Evolutionary conservation across 2,113 vertebrate genomes (phyloP).

Genomic region (Suncus etruscus): DNA sequence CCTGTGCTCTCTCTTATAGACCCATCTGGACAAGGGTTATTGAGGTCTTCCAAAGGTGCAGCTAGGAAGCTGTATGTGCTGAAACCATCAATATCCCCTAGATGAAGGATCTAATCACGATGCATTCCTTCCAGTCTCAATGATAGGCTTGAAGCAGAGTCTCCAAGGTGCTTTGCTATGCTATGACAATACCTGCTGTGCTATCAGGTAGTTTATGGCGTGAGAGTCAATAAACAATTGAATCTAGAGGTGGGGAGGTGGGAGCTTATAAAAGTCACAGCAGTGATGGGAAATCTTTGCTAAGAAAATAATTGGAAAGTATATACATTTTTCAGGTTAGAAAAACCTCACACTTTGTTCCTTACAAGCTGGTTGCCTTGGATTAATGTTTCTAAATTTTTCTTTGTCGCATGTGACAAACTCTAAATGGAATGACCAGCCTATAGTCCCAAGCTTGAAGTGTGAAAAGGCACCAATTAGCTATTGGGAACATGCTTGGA

Average conservation of each 20-base stretch:
- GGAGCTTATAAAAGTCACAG: neutral
- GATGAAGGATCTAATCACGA: neutral
- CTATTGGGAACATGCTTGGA: neutral
- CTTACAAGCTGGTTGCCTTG: neutral
- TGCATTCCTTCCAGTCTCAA: neutral
- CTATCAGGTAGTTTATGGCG: neutral
- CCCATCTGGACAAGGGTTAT: neutral
- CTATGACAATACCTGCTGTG: neutral
- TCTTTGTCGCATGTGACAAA: neutral
- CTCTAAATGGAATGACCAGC: neutral
- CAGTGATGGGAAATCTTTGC: neutral
- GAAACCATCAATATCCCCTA: neutral
- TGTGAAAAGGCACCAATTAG: neutral
- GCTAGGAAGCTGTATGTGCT: neutral
- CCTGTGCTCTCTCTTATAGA: neutral
- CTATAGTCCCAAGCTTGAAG: rapidly evolving
- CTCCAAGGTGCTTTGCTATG: neutral
- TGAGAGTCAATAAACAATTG: neutral
- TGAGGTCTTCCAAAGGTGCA: neutral
- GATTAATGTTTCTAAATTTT: neutral
- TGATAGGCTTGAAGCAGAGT: neutral
- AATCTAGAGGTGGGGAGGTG: neutral
- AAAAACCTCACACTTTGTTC: neutral
- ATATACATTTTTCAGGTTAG: neutral
- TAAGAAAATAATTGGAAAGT: neutral